phyloP scores from a whole-genome alignment of 2,888 invertebrate species.

The Diarsia dahlii region DNA sequence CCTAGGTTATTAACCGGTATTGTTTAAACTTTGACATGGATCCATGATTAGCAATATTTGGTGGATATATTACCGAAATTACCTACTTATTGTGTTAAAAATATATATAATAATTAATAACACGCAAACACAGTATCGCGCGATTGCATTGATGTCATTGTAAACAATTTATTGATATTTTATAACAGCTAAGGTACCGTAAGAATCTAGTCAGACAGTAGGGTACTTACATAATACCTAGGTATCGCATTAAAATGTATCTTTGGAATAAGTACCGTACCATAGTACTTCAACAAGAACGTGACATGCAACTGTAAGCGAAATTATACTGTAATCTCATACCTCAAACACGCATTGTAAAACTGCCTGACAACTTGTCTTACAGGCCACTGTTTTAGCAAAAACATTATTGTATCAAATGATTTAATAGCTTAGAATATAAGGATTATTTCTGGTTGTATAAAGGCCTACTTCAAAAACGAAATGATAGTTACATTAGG shows the following conservation, averaged over 20 bases:
- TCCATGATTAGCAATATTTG: background rate
- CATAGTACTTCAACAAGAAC: background rate
- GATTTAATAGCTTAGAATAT: background rate
- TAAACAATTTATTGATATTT: background rate
- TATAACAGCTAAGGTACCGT: background rate
- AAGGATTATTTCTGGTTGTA: background rate
- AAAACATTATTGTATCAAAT: constrained; percentile 31
- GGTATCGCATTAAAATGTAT: constrained; percentile 15
- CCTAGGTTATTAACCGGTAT: constrained; percentile 2
- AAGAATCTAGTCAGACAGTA: background rate
- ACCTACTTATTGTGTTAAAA: background rate
- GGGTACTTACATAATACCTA: background rate
- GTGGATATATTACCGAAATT: background rate
- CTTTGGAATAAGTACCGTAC: constrained; percentile 10
- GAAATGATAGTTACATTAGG: constrained; percentile 24
- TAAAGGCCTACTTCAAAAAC: constrained; percentile 10
- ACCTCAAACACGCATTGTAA: constrained; percentile 75
- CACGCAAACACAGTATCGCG: background rate
- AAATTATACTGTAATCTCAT: constrained; percentile 48
- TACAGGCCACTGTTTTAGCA: constrained; percentile 35
- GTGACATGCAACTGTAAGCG: constrained; percentile 32
- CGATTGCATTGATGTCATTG: background rate
- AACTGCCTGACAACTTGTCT: constrained; percentile 60
- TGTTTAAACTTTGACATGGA: background rate
- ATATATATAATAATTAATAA: background rate